These are phyloP conservation scores for Equus przewalskii DNA, from an alignment of 2,113 vertebrate species.

Conservation along the genomic window DNA sequence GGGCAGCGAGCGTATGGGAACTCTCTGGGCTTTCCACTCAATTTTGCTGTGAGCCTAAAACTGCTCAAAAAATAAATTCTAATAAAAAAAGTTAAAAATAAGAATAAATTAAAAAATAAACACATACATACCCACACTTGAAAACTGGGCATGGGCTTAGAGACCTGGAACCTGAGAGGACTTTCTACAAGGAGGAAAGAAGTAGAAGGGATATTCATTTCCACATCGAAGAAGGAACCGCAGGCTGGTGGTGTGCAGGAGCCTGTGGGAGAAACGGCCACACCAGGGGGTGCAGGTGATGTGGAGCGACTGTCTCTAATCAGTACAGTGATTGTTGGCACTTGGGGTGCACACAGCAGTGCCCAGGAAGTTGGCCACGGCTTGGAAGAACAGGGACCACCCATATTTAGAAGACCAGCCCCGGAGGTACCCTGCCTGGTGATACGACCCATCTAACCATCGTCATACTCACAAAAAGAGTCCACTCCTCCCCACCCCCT, in stretches of 20 bases:
- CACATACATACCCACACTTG: background rate
- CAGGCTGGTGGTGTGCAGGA: background rate
- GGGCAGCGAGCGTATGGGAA: background rate
- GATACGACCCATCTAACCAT: background rate
- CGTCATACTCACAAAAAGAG: background rate
- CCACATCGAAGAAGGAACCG: background rate
- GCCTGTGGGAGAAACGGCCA: rapidly evolving
- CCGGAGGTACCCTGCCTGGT: background rate
- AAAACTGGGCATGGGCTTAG: background rate
- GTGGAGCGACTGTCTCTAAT: background rate
- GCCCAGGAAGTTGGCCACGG: background rate
- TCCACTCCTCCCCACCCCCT: background rate
- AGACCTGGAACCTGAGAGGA: background rate
- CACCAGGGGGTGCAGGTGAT: rapidly evolving
- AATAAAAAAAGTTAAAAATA: background rate
- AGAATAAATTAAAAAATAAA: background rate
- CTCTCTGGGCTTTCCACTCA: background rate
- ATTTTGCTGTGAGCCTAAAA: background rate
- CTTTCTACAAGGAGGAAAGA: background rate
- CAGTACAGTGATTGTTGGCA: too few species aligned
- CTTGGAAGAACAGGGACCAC: background rate
- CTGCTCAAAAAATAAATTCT: background rate
- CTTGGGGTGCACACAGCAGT: background rate
- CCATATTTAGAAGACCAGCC: background rate
- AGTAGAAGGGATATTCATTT: background rate